These are phyloP conservation scores for Drosophila sp. DNA, from an alignment of 1,140 invertebrate species.

Conservation along the genomic window DNA sequence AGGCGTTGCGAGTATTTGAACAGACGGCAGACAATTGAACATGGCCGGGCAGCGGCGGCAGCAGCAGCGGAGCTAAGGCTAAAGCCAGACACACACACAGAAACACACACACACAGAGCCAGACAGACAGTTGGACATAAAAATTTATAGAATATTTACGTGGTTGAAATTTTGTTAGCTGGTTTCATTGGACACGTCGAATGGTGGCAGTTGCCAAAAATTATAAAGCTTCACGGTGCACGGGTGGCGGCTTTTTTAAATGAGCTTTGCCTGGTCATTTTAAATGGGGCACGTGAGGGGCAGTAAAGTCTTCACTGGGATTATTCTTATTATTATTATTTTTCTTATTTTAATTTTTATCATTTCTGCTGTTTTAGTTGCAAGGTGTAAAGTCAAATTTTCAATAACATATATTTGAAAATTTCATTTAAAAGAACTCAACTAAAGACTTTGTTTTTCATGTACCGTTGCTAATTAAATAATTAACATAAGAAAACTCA, in stretches of 20 bases:
- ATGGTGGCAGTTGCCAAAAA: slow-evolving; percentile 52
- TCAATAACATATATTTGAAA: no score
- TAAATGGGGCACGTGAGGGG: neutral
- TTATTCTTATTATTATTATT: neutral
- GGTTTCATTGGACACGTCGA: slow-evolving; percentile 21
- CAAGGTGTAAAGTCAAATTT: no score
- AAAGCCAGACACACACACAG: slow-evolving; percentile 5
- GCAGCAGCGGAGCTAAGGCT: neutral
- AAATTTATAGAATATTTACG: slow-evolving; percentile 70
- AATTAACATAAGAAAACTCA: no score
- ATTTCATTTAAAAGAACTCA: no score
- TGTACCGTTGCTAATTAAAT: no score
- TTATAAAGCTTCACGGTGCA: slow-evolving; percentile 45
- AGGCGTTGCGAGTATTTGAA: slow-evolving; percentile 59
- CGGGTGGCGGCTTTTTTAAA: slow-evolving; percentile 43
- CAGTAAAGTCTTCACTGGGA: slow-evolving; percentile 17
- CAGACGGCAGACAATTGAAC: slow-evolving; percentile 60
- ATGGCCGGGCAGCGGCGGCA: slow-evolving; percentile 18
- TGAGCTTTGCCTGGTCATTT: slow-evolving; percentile 34
- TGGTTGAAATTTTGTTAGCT: slow-evolving; percentile 53
- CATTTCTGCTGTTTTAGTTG: no score
- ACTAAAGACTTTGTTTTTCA: no score
- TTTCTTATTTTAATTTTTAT: neutral
- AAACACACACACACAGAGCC: neutral
- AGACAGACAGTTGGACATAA: slow-evolving; percentile 42